phyloP scores from a whole-genome alignment of 2,113 vertebrate species.

The Mirza zaza region DNA sequence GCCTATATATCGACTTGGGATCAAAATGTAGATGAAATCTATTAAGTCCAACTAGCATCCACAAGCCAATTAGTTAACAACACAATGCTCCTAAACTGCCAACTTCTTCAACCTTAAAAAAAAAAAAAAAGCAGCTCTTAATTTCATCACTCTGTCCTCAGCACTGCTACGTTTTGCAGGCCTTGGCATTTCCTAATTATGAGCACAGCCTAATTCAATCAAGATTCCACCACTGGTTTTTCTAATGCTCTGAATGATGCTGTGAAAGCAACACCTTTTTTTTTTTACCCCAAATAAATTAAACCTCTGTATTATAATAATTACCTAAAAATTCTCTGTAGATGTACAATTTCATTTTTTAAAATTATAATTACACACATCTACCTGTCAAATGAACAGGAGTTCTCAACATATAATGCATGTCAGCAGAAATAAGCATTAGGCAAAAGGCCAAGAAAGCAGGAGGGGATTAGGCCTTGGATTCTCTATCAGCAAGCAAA shows the following conservation, averaged over 20 bases:
- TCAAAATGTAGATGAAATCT: slow-evolving; percentile 56
- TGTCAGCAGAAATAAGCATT: not conserved
- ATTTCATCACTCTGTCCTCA: slow-evolving; percentile 49
- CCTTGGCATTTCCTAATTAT: slow-evolving; percentile 52
- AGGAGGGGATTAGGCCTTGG: not conserved
- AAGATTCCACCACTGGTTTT: slow-evolving; percentile 57
- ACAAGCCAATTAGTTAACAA: slow-evolving; percentile 63
- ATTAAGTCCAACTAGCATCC: not conserved
- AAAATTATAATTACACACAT: slow-evolving; percentile 37
- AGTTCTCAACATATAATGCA: not conserved
- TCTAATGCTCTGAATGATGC: slow-evolving; percentile 34
- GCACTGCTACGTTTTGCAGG: slow-evolving; percentile 12
- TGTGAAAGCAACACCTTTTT: slow-evolving; percentile 42
- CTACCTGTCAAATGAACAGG: slow-evolving; percentile 46
- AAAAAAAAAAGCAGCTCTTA: not conserved
- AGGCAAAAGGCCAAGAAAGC: not conserved
- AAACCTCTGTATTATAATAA: slow-evolving; percentile 66
- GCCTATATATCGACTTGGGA: not conserved
- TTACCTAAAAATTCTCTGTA: slow-evolving; percentile 57
- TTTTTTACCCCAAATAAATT: slow-evolving; percentile 41
- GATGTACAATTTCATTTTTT: slow-evolving; percentile 51
- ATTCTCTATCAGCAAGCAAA: slow-evolving; percentile 38
- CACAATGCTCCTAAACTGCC: not conserved
- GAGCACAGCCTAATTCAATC: slow-evolving; percentile 66
- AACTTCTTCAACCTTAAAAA: not conserved